These are phyloP conservation scores for Anseranas semipalmata DNA, from an alignment of 2,113 vertebrate species.

Conservation along the genomic window DNA sequence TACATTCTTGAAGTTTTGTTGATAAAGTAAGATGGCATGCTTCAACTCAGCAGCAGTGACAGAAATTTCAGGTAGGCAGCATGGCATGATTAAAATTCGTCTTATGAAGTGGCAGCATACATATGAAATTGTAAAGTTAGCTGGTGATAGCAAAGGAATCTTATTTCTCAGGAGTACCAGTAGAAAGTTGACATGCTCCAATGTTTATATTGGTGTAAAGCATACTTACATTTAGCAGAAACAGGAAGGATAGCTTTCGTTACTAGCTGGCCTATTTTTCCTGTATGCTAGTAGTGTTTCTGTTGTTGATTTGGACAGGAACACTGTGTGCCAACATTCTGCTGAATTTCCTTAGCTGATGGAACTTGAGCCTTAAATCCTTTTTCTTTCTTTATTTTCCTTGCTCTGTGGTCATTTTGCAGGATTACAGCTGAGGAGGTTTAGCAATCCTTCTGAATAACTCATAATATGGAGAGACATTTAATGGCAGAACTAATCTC, in stretches of 20 bases:
- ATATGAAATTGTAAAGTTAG: background rate
- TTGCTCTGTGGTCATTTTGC: background rate
- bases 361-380: background rate
- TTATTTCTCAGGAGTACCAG: background rate
- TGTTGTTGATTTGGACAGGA: background rate
- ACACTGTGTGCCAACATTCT: background rate
- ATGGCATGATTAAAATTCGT: background rate
- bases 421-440: background rate
- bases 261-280: background rate
- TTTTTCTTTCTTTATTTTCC: background rate
- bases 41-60: background rate
- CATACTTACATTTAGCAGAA: background rate
- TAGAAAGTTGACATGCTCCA: background rate
- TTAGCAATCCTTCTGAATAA: background rate
- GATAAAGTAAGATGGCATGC: background rate
- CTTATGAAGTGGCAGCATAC: background rate
- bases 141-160: background rate
- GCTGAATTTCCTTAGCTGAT: background rate
- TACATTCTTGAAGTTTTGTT: background rate
- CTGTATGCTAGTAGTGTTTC: background rate
- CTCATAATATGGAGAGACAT: background rate
- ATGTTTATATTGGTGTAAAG: background rate
- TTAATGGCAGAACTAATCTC: background rate
- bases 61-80: background rate
- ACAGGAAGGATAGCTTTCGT: background rate